phyloP scores from a whole-genome alignment of 2,113 vertebrate genomes.

The Orthonyx spaldingii region DNA sequence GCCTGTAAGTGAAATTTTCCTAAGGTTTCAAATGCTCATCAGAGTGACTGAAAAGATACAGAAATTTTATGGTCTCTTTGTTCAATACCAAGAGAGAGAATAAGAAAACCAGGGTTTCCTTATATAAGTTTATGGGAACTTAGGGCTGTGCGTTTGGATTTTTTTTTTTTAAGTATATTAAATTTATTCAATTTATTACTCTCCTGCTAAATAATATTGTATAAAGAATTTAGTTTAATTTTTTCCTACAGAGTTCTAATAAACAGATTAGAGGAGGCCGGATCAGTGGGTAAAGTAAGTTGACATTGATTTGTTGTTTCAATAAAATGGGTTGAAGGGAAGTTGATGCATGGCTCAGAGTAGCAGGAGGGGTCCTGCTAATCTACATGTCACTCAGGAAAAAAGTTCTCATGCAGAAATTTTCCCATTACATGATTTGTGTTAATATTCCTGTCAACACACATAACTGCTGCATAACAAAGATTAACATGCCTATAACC shows the following conservation, averaged over 20 bases:
- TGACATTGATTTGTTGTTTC: neutral
- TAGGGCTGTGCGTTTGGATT: rapidly evolving
- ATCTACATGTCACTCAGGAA: neutral
- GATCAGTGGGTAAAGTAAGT: neutral
- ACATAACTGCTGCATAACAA: neutral
- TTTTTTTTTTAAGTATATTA: neutral
- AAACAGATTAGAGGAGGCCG: neutral
- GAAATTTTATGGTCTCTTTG: neutral
- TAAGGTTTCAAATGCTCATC: neutral
- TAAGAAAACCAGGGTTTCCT: neutral
- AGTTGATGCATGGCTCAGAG: neutral
- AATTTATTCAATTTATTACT: neutral
- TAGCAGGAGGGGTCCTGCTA: neutral
- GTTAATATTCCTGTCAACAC: neutral
- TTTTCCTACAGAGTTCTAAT: neutral
- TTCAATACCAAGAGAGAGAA: neutral
- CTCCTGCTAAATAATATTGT: neutral
- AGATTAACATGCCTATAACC: neutral
- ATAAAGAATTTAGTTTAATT: neutral
- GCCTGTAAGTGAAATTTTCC: neutral
- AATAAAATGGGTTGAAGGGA: neutral
- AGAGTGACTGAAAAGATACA: neutral
- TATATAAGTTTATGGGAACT: neutral
- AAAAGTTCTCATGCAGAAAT: neutral
- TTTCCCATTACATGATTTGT: neutral